Percentiles rank a stretch among this genome's conserved stretches.
Conservation (phyloP, 2,113 vertebrate genomes). For the Corvus cornix region DNA sequence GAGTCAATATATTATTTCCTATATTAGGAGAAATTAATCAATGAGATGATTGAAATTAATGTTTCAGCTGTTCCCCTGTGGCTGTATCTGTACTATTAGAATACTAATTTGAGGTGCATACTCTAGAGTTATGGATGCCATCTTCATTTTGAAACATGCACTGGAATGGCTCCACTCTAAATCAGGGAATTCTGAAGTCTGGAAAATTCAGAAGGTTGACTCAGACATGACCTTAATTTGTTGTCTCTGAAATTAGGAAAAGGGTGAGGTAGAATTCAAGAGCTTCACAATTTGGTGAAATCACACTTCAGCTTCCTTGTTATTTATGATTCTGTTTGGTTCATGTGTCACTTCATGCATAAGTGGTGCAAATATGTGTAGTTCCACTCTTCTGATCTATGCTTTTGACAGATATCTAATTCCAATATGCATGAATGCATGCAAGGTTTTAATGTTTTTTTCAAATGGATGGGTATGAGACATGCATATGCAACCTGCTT, state of each 20-base stretch:
- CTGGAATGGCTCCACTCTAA: neutral
- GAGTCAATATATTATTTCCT: neutral
- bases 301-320: neutral
- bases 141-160: neutral
- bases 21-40: neutral
- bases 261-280: neutral
- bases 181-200: neutral
- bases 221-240: neutral
- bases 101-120: neutral
- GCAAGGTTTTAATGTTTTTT: neutral
- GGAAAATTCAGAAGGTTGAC: neutral
- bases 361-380: neutral
- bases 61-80: neutral
- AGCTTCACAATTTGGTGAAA: neutral
- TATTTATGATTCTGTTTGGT: neutral
- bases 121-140: fast-evolving
- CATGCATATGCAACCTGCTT: neutral
- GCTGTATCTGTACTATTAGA: neutral
- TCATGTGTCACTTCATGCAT: neutral
- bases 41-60: neutral
- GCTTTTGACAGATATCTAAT: neutral
- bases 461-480: neutral
- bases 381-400: neutral
- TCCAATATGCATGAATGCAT: neutral
- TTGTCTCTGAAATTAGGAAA: neutral